Base-by-base conservation (phyloP, 2,888 invertebrate species). In the Cyrtodaria siliqua region DNA sequence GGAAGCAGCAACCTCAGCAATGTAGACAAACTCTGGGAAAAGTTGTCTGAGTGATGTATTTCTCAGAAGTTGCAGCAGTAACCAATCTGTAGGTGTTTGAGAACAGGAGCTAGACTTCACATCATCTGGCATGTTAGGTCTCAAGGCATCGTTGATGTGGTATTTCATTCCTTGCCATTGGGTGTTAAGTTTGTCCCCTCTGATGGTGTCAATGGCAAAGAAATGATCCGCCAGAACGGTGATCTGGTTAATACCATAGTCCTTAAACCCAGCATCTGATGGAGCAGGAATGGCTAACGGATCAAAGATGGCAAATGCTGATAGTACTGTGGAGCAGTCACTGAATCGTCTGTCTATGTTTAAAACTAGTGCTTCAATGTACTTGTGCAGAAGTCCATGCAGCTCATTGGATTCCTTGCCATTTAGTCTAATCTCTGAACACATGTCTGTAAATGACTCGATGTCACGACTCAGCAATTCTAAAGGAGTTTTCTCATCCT, bases 1-100 rank as follows among this genome's bases (percentile, higher is more conserved):
- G 23, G 74, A 71, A 0, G 69, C 56, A 47, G 66, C 73, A 24
- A 61, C 70, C 33, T 78, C 80, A 29, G 78, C 67, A 8, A 78
- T 18, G 24, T 27, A 52, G 2, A 40, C 27, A 0, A 78, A 16
- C 0, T 29, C 20, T 24, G 73, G 73, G 40, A 47, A 60, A 44
- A 74, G 33, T 1, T 47, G 55, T n/a, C 56, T 42, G 20, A 61
- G 29, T 20, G n/a, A 53, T 42, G 53, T 1, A 23, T 23, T 42
- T 26, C 47, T 61, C 20, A 68, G 26, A 2, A 74, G 26, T 14
- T 74, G 68, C 0, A 33, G 8, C 23, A 74, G 18, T 9, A 66
- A 20, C 68, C 74, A 68, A n/a, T 57, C 56, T 12, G 67, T 67
- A 23, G 55, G 38, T 14, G 66, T 55, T 16, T 49, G 59, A 44